Percentiles rank a stretch among this genome's conserved stretches.
Conservation (phyloP, 2,888 invertebrate genomes). For the Crematogaster levior region DNA sequence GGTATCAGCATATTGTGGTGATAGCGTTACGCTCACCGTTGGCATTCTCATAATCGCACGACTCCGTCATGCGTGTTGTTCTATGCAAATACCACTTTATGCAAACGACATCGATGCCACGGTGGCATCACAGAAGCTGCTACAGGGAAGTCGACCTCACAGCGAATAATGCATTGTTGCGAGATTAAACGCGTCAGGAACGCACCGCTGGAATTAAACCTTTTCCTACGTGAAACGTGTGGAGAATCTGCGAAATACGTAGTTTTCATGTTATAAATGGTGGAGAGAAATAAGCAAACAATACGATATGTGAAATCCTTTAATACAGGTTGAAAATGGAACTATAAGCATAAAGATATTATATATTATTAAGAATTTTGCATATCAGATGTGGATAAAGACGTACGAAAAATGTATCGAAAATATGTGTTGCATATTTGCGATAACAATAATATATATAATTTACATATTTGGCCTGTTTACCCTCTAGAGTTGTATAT, state of each 20-base stretch:
- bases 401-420: background rate
- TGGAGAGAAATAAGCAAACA: background rate
- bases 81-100: conserved; percentile 40
- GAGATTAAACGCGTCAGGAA: conserved; percentile 34
- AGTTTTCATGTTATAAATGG: background rate
- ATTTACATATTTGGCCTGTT: too few relatives aligned
- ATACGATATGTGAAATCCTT: background rate
- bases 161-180: conserved; percentile 33
- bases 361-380: background rate
- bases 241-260: background rate
- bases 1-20: conserved; percentile 16
- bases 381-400: background rate
- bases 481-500: too few relatives aligned
- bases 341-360: background rate
- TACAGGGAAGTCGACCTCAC: background rate
- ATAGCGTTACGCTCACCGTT: conserved; percentile 10
- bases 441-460: background rate
- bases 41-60: conserved; percentile 41
- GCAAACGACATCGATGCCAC: conserved; percentile 18
- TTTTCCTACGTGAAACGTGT: conserved; percentile 17
- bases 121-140: conserved; percentile 32
- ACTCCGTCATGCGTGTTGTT: conserved; percentile 46
- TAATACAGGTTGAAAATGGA: background rate
- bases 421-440: background rate
- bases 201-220: conserved; percentile 24